Conservation (phyloP, 1,140 invertebrate species). For the Pseudomyrmex pallidus region DNA sequence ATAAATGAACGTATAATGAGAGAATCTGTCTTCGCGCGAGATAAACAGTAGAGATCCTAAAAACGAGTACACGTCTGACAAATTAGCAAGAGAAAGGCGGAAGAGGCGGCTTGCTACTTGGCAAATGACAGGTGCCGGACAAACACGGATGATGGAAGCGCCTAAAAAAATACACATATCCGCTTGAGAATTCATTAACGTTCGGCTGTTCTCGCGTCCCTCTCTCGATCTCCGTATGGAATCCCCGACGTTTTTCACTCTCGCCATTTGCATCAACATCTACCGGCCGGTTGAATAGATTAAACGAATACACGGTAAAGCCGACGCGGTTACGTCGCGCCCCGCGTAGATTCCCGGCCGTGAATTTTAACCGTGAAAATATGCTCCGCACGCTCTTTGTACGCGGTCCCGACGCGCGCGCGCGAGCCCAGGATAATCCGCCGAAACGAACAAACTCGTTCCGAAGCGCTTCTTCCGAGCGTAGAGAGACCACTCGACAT, state of each 20-base stretch:
- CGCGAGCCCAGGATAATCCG: constrained; percentile 70
- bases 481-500: constrained; percentile 73
- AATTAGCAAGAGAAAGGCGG: background rate
- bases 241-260: constrained; percentile 37
- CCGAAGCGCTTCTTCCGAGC: constrained; percentile 70
- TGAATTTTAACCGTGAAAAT: constrained; percentile 76
- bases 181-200: constrained; percentile 63
- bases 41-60: background rate
- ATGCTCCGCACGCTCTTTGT: constrained; percentile 70
- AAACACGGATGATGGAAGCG: constrained; percentile 27
- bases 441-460: constrained; percentile 77
- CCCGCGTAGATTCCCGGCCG: constrained; percentile 61
- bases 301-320: constrained; percentile 71
- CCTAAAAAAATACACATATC: constrained; percentile 39
- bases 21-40: background rate
- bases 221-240: background rate
- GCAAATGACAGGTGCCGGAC: constrained; percentile 38
- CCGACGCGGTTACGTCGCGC: constrained; percentile 63
- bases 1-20: background rate
- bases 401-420: constrained; percentile 55
- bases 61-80: background rate
- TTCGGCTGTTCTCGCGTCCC: background rate
- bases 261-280: constrained; percentile 47
- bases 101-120: constrained; percentile 16
- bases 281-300: constrained; percentile 69